phyloP scores from a whole-genome alignment of 2,113 vertebrate genomes.

The Agapornis roseicollis region DNA sequence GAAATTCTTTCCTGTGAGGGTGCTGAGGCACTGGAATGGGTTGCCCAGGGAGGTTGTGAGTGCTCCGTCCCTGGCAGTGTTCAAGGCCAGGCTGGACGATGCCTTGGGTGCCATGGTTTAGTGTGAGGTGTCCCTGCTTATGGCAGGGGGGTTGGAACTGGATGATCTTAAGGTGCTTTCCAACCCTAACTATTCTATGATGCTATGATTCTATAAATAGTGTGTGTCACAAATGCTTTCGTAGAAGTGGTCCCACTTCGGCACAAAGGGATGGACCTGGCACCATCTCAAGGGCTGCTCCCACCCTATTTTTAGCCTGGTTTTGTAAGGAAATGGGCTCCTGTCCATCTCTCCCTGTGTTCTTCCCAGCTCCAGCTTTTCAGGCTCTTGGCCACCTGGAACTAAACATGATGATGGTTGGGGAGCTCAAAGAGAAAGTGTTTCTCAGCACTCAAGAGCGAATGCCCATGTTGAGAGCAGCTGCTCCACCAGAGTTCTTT shows the following conservation, averaged over 20 bases:
- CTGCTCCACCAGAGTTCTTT: neutral
- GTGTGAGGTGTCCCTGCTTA: too few relatives aligned
- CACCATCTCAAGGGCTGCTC: neutral
- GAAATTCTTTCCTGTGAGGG: too few relatives aligned
- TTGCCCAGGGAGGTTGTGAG: too few relatives aligned
- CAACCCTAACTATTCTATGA: too few relatives aligned
- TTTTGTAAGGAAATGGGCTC: neutral
- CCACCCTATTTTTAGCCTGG: neutral
- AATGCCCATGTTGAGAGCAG: neutral
- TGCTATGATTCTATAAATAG: too few relatives aligned
- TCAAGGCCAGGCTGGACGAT: too few relatives aligned
- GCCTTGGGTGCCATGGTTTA: too few relatives aligned
- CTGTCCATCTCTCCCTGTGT: neutral
- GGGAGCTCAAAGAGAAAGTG: neutral
- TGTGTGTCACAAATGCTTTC: neutral
- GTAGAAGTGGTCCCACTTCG: neutral
- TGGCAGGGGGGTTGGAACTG: too few relatives aligned
- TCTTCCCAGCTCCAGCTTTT: neutral
- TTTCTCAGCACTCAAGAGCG: neutral
- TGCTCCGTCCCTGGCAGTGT: too few relatives aligned
- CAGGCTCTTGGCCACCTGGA: neutral
- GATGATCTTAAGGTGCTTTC: too few relatives aligned
- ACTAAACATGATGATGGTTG: neutral
- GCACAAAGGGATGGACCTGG: neutral
- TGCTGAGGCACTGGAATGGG: too few relatives aligned